Base-by-base conservation (phyloP, 2,888 invertebrate genomes). In the Nomada ruficornis region DNA sequence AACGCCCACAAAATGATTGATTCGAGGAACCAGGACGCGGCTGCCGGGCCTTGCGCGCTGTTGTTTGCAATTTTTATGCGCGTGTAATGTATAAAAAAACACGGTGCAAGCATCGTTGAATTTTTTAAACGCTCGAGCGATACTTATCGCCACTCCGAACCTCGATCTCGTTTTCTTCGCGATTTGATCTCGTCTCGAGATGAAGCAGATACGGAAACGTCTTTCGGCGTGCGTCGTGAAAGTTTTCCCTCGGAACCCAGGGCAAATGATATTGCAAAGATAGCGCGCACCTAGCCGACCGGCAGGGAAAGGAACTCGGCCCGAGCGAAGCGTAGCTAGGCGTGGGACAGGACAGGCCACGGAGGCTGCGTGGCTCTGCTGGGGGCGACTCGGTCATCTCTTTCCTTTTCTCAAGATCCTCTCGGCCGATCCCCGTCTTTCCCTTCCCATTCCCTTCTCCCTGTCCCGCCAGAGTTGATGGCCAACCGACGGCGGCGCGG, bases 331-430 rank as follows among this genome's bases (percentile, higher is more conserved):
- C 85, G 86, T 92, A 89, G 86, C 73, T 82, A 71, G 86, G 88
- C 90, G 91, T 91, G 91, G 92, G 93, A 93, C 91, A 91, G 88
- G 87, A 85, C 88, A 87, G 85, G 84, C 85, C 79, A 77, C 89
- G 88, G 91, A 92, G 91, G 91, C 90, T 92, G 92, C 89, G 86
- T 88, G 89, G 36, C 93, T 93, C 94, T 93, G 94, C 94, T 93
- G 93, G 93, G 93, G 93, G 93, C 93, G 92, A 90, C 93, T 91
- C 89, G 83, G 89, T 91, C 64, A 59, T 83, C 86, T 85, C 88
- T 86, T 81, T 63, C 70, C 78, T 81, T 74, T 68, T 69, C 77
- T 75, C 36, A 20, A 44, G 68, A 69, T 64, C 68, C 42, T 68
- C 75, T 52, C 75, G 71, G 71, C 64, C 54, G 64, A 63, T 63